Percentiles rank a stretch among this genome's conserved stretches.
Conservation (phyloP, 1,140 invertebrate species). For the Aphis craccivora region DNA sequence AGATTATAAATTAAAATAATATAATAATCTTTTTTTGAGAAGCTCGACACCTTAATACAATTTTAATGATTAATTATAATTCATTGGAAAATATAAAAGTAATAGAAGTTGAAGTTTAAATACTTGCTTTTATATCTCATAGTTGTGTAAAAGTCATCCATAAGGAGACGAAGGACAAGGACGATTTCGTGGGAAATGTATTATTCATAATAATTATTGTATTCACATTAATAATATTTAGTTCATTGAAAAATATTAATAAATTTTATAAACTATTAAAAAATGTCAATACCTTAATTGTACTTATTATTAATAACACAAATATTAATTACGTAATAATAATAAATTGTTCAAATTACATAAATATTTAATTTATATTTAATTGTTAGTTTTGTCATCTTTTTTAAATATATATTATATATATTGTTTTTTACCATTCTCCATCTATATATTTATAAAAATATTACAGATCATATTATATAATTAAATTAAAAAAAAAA, state of each 20-base stretch:
- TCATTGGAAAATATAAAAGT: constrained; percentile 32
- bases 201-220: constrained; percentile 38
- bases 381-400: background rate
- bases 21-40: background rate
- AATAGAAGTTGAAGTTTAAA: background rate
- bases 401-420: no score
- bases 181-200: constrained; percentile 32
- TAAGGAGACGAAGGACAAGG: constrained; percentile 50
- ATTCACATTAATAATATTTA: constrained; percentile 24
- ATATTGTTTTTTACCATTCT: no score
- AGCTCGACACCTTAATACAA: background rate
- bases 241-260: constrained; percentile 36
- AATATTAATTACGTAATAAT: background rate
- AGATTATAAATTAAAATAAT: background rate
- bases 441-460: no score
- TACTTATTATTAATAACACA: background rate
- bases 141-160: constrained; percentile 17
- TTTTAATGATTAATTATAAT: constrained; percentile 15
- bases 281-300: background rate
- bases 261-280: constrained; percentile 20
- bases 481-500: constrained; percentile 6
- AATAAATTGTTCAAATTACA: background rate
- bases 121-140: background rate
- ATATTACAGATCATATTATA: background rate
- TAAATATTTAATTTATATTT: background rate